Evolutionary conservation across 1,140 invertebrate species (phyloP), one percentile per base, ranked within the genome.

Genomic region (Macrosteles quadrilineatus): DNA sequence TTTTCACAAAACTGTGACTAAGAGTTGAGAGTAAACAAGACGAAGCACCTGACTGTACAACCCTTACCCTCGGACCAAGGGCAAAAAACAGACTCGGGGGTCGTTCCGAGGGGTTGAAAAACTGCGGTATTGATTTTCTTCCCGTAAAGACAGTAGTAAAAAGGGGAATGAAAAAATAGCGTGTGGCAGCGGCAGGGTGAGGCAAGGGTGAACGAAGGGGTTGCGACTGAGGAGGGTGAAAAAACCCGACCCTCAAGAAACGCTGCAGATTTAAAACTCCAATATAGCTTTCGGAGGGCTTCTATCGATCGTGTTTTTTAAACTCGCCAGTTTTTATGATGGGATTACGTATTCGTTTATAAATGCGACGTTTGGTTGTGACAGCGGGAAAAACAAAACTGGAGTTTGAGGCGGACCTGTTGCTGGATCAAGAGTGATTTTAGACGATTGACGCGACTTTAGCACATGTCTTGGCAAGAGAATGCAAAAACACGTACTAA

Each of bases 81-180:
- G 55, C 55, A 66, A 66, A 66, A 66, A 66, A 66, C 29, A 66
- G 63, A 66, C 63, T 66, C 31, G 40, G 63, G 63, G 63, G 63
- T 66, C 43, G 40, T 66, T 40, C 40, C 63, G 63, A 66, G 63
- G 63, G 63, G 63, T 43, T 43, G 63, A 66, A 66, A 66, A 66
- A 66, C 27, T 66, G 63, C 32, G 23, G 63, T 66, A 66, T 66
- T 66, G 63, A 66, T 66, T 66, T 66, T 66, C 40, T 66, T 66
- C 9, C 32, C 63, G 63, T 66, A 66, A 66, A 66, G 63, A 66
- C 63, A 66, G 63, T 66, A 43, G 63, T 66, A 66, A 66, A 66
- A 66, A 66, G 63, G 63, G 63, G 63, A 45, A 66, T 66, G 40
- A 66, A 66, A 66, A 66, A 66, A 66, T 66, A 66, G 63, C 63